phyloP scores from a whole-genome alignment of 2,888 invertebrate genomes.

The Dugesia japonica region DNA sequence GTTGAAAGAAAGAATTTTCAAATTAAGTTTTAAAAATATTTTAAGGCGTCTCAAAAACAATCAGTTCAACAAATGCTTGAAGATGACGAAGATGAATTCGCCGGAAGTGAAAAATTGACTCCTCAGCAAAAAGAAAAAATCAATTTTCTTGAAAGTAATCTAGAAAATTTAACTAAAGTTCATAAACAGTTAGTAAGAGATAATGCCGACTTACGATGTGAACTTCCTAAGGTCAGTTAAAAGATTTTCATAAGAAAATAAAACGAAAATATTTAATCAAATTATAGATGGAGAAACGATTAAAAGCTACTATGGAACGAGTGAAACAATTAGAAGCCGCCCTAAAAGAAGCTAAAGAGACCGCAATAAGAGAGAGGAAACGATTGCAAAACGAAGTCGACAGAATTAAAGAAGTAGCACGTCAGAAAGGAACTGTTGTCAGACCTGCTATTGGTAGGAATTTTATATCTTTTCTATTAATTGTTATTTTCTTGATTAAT shows the following conservation, averaged over 20 bases:
- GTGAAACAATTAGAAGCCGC: conserved; percentile 92
- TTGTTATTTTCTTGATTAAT: no score
- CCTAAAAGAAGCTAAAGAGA: conserved; percentile 90
- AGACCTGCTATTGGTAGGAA: background rate
- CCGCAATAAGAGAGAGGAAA: conserved; percentile 95
- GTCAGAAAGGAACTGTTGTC: conserved; percentile 53
- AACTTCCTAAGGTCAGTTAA: conserved; percentile 77
- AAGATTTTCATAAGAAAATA: no score
- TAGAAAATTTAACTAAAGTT: conserved; percentile 88
- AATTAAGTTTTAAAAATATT: no score
- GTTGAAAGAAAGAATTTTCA: no score
- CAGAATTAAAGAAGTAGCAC: conserved; percentile 94
- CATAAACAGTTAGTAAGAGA: conserved; percentile 78
- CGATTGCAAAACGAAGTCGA: conserved; percentile 52
- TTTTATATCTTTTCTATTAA: no score
- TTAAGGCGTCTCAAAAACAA: conserved; percentile 10
- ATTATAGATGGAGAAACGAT: conserved; percentile 26
- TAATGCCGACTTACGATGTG: conserved; percentile 94
- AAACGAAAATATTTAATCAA: no score
- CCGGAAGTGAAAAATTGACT: conserved; percentile 1
- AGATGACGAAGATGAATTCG: conserved; percentile 25
- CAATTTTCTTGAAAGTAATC: conserved; percentile 92
- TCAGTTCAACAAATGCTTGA: conserved; percentile 27
- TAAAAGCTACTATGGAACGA: conserved; percentile 84
- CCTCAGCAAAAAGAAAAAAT: conserved; percentile 98